These are phyloP conservation scores for Galerucella calmariensis DNA, from an alignment of 2,888 invertebrate genomes.

Conservation along the genomic window DNA sequence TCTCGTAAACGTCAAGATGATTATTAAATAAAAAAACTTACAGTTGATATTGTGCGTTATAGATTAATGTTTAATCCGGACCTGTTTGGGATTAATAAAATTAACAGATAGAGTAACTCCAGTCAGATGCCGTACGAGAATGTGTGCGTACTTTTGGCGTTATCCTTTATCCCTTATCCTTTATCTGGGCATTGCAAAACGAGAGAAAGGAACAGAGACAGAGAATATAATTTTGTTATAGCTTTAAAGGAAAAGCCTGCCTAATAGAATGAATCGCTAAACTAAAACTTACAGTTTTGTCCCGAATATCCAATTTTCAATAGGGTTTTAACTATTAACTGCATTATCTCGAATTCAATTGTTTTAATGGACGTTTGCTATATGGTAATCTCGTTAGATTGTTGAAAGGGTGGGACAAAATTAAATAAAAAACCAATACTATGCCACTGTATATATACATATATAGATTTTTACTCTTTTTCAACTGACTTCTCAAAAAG, in stretches of 20 bases:
- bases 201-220: constrained; percentile 32
- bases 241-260: constrained; percentile 61
- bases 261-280: constrained; percentile 60
- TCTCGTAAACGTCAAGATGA: too few relatives aligned
- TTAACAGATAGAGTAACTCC: constrained; percentile 63
- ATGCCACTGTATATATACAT: background rate
- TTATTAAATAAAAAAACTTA: too few relatives aligned
- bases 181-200: constrained; percentile 32
- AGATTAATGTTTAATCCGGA: background rate
- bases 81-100: constrained; percentile 60
- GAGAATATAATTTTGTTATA: constrained; percentile 59
- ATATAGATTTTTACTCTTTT: too few relatives aligned
- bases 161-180: constrained; percentile 33
- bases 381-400: constrained; percentile 49
- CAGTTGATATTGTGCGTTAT: too few relatives aligned
- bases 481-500: too few relatives aligned
- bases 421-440: background rate
- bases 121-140: constrained; percentile 47
- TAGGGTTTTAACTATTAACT: constrained; percentile 63
- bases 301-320: constrained; percentile 60
- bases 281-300: constrained; percentile 52
- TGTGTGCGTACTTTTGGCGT: constrained; percentile 44
- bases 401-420: background rate
- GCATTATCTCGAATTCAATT: constrained; percentile 60
- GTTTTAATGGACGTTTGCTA: constrained; percentile 59